Evolutionary conservation across 2,888 invertebrate genomes (phyloP), one percentile per base, ranked within the genome.

Genomic region (Spatulosminthurus flaviceps): DNA sequence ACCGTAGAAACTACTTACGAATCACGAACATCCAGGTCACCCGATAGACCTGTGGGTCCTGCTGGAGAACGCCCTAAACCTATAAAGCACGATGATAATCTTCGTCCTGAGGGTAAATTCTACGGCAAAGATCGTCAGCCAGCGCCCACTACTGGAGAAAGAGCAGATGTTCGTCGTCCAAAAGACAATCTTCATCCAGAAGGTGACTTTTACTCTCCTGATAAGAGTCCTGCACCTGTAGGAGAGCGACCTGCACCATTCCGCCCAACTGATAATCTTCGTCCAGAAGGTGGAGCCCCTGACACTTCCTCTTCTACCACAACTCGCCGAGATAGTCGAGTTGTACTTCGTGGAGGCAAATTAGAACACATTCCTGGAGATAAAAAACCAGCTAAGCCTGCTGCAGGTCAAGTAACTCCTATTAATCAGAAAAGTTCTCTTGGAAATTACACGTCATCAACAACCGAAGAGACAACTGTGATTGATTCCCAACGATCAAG

Each of bases 241-340:
- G 90, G 90, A n/a, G 90, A 90, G 64, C 42, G 82, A 79, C 87
- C 88, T 13, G 85, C 86, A 13, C 89, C 89, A 74, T 88, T 89
- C 1, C 88, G 87, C 82, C 90, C 89, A 4, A 88, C 87, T 82
- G 92, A 92, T 84, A 91, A 92, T 86, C 86, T 92, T 0, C 87
- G 87, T 67, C 90, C 91, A 0, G 91, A 92, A 83, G 90, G 92
- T 0, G 90, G 0, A 88, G 87, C 74, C 90, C 16, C 91, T 0
- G 91, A 92, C 92, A 92, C 28, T 92, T 83, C 73, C 72, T 78
- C 73, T 19, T 11, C 51, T 19, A 19, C 51, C 51, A 51, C 16
- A 51, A 51, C 51, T 16, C 64, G 28, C 76, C 42, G 67, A 42
- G 75, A 9, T 13, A 29, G 16, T 34, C 72, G 28, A 19, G 66